A percentile compares a stretch with the other conserved stretches of the same genome.
These are phyloP conservation scores for Rhyzopertha dominica DNA, from an alignment of 1,140 invertebrate species.

Conservation along the genomic window DNA sequence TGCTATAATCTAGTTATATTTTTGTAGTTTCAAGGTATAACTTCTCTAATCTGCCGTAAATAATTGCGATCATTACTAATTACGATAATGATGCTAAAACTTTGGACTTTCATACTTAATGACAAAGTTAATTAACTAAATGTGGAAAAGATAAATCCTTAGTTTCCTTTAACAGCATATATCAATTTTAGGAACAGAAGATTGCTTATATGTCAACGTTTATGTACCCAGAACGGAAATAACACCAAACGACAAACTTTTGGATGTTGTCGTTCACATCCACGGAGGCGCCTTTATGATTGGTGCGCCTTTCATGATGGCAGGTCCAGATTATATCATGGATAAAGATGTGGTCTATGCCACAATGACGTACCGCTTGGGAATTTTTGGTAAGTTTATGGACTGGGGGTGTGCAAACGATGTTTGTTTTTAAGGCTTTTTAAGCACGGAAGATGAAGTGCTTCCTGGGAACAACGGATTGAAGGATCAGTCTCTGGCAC, in stretches of 20 bases:
- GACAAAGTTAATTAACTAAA: too few relatives aligned
- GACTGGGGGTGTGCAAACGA: too few relatives aligned
- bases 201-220: conserved; percentile 53
- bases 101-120: too few relatives aligned
- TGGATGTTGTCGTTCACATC: conserved; percentile 56
- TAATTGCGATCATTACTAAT: too few relatives aligned
- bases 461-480: conserved; percentile 69
- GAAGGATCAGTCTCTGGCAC: conserved; percentile 63
- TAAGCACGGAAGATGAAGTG: too few relatives aligned
- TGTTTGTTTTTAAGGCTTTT: too few relatives aligned
- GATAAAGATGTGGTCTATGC: conserved; percentile 57
- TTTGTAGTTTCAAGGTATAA: too few relatives aligned
- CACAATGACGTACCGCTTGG: conserved; percentile 60
- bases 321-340: conserved; percentile 54
- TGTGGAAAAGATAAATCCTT: too few relatives aligned
- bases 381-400: conserved; percentile 55
- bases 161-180: too few relatives aligned
- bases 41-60: too few relatives aligned
- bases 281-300: conserved; percentile 57
- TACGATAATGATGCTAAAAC: too few relatives aligned
- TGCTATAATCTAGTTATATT: too few relatives aligned
- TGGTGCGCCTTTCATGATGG: conserved; percentile 47
- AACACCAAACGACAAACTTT: conserved; percentile 40
- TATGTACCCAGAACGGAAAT: conserved; percentile 41
- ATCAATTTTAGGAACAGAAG: conserved; percentile 49